A percentile compares a stretch with the other conserved stretches of the same genome.
phyloP scores from a whole-genome alignment of 2,113 vertebrate genomes.

The Meleagris gallopavo region DNA sequence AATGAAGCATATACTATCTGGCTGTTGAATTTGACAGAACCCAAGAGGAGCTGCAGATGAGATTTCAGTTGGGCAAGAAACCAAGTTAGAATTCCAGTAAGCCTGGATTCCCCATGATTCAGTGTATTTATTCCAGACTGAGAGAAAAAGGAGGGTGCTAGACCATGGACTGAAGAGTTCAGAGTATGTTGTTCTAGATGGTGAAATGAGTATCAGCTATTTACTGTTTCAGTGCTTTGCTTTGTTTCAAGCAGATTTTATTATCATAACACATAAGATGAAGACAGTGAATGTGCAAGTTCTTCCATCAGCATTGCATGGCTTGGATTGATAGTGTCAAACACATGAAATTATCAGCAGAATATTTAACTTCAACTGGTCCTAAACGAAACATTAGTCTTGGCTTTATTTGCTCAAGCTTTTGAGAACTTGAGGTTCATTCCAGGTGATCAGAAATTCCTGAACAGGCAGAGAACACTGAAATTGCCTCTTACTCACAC shows the following conservation, averaged over 20 bases:
- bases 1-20: not conserved
- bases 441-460: conserved; percentile 17
- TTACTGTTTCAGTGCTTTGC: not conserved
- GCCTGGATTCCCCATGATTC: not conserved
- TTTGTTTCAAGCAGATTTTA: not conserved
- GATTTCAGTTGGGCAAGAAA: not conserved
- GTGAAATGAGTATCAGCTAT: not conserved
- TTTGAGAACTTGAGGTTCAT: not conserved
- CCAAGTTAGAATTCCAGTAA: not conserved
- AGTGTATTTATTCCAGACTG: not conserved
- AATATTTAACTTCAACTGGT: not conserved
- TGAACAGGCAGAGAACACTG: not conserved
- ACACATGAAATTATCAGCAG: not conserved
- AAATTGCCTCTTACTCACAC: conserved; percentile 13
- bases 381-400: not conserved
- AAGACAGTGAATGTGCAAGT: not conserved
- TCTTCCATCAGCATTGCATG: not conserved
- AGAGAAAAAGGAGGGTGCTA: not conserved
- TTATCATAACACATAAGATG: not conserved
- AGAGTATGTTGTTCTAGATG: not conserved
- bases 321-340: not conserved
- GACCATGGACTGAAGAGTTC: not conserved
- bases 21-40: not conserved
- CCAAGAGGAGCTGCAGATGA: not conserved
- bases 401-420: not conserved